Conservation (phyloP, 2,797 vertebrate genomes). For the Acomys russatus region DNA sequence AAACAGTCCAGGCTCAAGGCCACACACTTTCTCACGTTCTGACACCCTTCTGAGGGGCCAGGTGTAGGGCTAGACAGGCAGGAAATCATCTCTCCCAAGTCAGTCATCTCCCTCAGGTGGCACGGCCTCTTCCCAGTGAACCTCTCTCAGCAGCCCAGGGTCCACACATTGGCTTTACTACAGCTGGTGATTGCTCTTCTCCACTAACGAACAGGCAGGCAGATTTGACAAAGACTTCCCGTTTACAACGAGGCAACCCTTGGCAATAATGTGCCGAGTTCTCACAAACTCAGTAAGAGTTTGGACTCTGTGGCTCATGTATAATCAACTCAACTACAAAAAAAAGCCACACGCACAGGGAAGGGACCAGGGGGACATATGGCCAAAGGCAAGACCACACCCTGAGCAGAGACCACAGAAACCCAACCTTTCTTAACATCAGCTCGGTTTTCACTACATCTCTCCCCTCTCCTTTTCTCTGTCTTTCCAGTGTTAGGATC, state of each 20-base stretch:
- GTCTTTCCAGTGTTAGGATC: background rate
- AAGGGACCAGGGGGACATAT: background rate
- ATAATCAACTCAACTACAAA: no score
- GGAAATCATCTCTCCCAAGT: background rate
- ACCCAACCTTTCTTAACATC: background rate
- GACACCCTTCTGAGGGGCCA: background rate
- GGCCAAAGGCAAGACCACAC: background rate
- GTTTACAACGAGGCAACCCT: background rate
- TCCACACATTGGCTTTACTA: background rate
- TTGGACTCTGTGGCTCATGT: background rate
- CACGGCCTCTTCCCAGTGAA: background rate
- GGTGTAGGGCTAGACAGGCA: background rate
- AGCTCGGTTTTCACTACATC: background rate
- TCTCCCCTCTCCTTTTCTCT: background rate
- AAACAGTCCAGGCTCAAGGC: background rate
- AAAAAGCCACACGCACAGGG: background rate
- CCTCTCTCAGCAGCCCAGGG: background rate
- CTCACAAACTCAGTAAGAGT: background rate
- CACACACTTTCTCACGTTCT: background rate
- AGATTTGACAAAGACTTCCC: background rate
- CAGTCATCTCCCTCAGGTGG: background rate
- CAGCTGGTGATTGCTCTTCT: no score
- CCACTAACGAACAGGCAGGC: background rate
- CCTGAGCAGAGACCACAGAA: background rate
- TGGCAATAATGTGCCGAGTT: rapidly evolving